Base-by-base conservation (phyloP, 64 coral and sea anemone species). In the Montipora efflorescens region DNA sequence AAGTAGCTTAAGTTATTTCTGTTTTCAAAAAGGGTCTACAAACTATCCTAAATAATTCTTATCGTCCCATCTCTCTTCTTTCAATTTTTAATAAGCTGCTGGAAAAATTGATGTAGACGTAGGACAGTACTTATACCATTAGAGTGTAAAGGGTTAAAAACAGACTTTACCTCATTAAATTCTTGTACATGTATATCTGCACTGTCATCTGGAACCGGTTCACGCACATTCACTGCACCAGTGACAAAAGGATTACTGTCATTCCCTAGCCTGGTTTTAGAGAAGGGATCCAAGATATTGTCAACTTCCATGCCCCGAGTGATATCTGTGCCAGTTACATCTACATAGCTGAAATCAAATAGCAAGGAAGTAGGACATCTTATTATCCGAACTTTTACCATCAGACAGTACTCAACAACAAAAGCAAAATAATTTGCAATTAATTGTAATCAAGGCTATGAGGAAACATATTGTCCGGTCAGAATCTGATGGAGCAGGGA, bases 261-360 rank as follows among this genome's bases (percentile, higher is more conserved):
- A 73, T 73, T 73, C 70, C 70, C 70, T 18, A 73, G 19, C 70
- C 70, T 73, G 18, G 18, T 73, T 73, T 73, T 73, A 20, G 70
- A 73, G n/a, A 73, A 73, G 70, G 70, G 70, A 73, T 73, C 70
- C 70, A 73, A 22, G n/a, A n/a, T 73, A n/a, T 25, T 25, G 25
- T 74, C 71, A 74, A 74, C 71, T 20, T 74, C 71, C 14, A 74
- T 20, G 15, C 44, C 71, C 71, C 71, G 15, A 74, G 71, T 74
- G 25, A 76, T 14, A 76, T 76, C 74, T 76, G 9, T 76, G 7
- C 74, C 74, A 36, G 74, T 76, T 76, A 76, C 74, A 76, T 76
- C 74, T 12, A 76, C 28, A 76, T 36, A 76, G 59, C 59, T 64
- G 59, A 64, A 64, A 64, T 64, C 14, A 64, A 64, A 64, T 64